These are phyloP conservation scores for Halcyon chelicuti DNA, from an alignment of 2,797 vertebrate species.

Conservation along the genomic window DNA sequence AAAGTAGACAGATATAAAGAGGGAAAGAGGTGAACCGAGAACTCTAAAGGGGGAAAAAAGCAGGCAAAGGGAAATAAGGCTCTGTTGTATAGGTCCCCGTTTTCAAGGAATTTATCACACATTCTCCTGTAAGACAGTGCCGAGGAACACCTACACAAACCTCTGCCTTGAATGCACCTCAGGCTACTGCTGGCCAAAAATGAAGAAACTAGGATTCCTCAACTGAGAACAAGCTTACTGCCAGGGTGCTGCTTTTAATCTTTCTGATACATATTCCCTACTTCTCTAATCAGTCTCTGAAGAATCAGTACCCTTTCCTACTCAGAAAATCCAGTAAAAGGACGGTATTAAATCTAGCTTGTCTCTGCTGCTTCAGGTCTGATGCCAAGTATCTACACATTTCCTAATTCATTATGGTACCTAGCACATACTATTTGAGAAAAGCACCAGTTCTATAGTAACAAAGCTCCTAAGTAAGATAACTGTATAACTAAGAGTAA, in stretches of 20 bases:
- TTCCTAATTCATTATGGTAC: slow-evolving; percentile 11
- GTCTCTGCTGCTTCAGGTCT: background rate
- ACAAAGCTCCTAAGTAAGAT: slow-evolving; percentile 35
- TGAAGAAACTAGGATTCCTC: background rate
- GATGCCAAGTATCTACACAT: background rate
- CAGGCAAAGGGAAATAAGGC: background rate
- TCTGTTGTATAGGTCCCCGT: background rate
- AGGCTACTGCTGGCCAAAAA: background rate
- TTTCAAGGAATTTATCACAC: slow-evolving; percentile 15
- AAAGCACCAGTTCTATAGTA: slow-evolving; percentile 33
- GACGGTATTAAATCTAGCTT: background rate
- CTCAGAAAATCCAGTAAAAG: background rate
- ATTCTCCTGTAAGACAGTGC: background rate
- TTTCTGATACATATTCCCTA: background rate
- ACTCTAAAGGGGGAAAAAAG: background rate
- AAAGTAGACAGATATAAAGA: slow-evolving; percentile 4
- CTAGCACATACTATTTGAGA: background rate
- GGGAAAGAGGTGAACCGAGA: background rate
- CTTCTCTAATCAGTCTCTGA: background rate
- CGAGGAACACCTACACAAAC: slow-evolving; percentile 8
- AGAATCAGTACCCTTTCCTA: background rate
- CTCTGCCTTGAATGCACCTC: background rate
- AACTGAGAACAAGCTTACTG: slow-evolving; percentile 16
- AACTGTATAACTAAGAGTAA: background rate
- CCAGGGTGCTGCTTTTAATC: background rate